These are phyloP conservation scores for Melanotaenia trifasciata DNA, from an alignment of 2,797 vertebrate genomes.

Conservation along the genomic window DNA sequence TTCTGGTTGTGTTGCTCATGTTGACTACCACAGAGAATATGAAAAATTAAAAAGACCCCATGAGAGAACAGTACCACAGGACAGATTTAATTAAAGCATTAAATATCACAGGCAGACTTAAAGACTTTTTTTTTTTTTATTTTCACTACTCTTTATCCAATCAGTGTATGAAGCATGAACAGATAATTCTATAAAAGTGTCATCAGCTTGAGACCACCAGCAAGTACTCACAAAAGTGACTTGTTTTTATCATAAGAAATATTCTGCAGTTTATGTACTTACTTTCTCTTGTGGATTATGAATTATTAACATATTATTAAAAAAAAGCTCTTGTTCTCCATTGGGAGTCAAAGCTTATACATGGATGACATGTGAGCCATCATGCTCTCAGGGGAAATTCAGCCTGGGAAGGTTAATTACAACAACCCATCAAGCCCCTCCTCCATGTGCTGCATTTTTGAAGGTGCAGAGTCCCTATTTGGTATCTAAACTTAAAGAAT, in stretches of 20 bases:
- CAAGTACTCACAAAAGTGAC: background rate
- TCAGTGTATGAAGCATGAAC: background rate
- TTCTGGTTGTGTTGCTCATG: too few species aligned
- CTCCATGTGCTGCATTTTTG: conserved; percentile 35
- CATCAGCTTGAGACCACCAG: background rate
- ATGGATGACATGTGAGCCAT: conserved; percentile 38
- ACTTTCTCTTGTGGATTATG: conserved; percentile 17
- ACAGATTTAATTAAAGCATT: too few species aligned
- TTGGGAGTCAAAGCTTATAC: conserved; percentile 48
- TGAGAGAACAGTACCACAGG: too few species aligned
- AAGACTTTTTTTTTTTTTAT: background rate
- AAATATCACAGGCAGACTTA: too few species aligned
- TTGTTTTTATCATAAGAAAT: background rate
- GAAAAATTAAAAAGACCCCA: too few species aligned
- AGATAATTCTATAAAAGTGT: background rate
- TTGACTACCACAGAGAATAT: too few species aligned
- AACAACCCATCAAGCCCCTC: conserved; percentile 33
- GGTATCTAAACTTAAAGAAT: conserved; percentile 15
- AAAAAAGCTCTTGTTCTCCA: conserved; percentile 20
- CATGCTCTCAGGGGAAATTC: conserved; percentile 46
- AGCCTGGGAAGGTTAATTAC: conserved; percentile 51
- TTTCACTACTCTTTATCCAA: background rate
- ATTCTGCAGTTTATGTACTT: background rate
- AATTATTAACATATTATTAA: conserved; percentile 15
- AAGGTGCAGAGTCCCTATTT: conserved; percentile 10